Conservation (phyloP, 2,888 invertebrate genomes). For the Byasa hedistus region DNA sequence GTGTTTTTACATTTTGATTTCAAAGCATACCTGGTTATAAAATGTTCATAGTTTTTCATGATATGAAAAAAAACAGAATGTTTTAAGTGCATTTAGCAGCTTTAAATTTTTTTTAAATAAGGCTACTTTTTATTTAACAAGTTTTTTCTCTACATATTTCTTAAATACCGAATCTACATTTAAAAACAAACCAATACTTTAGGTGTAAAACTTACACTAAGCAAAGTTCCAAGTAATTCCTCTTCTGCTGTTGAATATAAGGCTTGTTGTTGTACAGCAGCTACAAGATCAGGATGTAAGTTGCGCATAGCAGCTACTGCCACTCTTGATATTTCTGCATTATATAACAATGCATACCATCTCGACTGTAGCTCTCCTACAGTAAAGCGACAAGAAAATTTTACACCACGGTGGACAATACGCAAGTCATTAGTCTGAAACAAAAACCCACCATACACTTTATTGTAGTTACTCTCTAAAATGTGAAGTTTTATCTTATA, state of each 20-base stretch:
- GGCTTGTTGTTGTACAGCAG: conserved; percentile 92
- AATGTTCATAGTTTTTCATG: too few relatives aligned
- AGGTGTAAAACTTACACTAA: conserved; percentile 75
- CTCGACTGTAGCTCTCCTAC: conserved; percentile 95
- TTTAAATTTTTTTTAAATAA: too few relatives aligned
- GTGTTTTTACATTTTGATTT: too few relatives aligned
- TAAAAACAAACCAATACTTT: neutral
- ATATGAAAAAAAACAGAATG: too few relatives aligned
- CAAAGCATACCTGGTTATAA: too few relatives aligned
- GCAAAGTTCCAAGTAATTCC: conserved; percentile 88
- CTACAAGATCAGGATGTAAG: conserved; percentile 93
- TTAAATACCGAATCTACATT: neutral
- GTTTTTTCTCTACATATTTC: too few relatives aligned
- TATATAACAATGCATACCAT: conserved; percentile 97
- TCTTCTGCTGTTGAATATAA: conserved; percentile 95
- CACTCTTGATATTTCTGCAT: conserved; percentile 94
- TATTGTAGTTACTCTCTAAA: too few relatives aligned
- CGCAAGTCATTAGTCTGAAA: conserved; percentile 86
- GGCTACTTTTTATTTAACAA: too few relatives aligned
- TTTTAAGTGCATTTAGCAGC: too few relatives aligned
- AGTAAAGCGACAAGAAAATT: conserved; percentile 97
- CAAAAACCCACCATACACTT: neutral
- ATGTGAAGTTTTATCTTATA: too few relatives aligned
- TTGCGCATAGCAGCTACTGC: conserved; percentile 96
- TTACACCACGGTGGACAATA: conserved; percentile 93